Evolutionary conservation across 2,888 invertebrate genomes (phyloP), one percentile per base, ranked within the genome.

Genomic region (Xanthia icteritia): DNA sequence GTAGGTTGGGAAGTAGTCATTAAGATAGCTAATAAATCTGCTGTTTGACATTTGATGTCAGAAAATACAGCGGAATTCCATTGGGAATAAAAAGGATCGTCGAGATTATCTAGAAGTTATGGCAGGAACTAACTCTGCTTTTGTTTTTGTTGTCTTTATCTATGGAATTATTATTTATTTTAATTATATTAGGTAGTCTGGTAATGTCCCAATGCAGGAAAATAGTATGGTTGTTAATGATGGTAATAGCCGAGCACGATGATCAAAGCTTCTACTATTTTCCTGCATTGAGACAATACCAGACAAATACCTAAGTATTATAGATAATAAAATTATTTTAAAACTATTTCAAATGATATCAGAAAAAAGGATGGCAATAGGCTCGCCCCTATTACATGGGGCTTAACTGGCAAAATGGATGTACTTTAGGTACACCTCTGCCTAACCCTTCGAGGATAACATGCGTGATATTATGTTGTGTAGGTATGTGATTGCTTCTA

Each of bases 1-100:
- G 20, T 54, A 67, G 82, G 58, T 81, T 73, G 9, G 42, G 17
- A 67, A 80, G 48, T 42, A 66, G 76, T 76, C 60, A 27, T 76
- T 81, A 72, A 39, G 36, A 63, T 36, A 42, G 42, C 58, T 64
- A 58, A 63, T 68, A 65, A 78, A 78, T 83, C 69, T 75, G 15
- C 42, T 83, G 20, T 42, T 58, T 65, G 56, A 69, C 64, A 65
- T 20, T 11, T 65, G n/a, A 77, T 48, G 71, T 64, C 54, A 64
- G 66, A n/a, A 31, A 51, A 69, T n/a, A 68, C 36, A 60, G 27
- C 13, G 36, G 48, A 39, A 69, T n/a, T 68, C 64, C 64, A 54
- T 61, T 45, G 74, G 64, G 68, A 17, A 36, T 45, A 42, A 51
- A 66, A 63, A 4, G 58, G 1, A 36, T 27, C 20, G 20, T n/a